Percentiles rank a stretch among this genome's conserved stretches.
Conservation (phyloP, 2,797 vertebrate genomes). For the Siniperca undulata region DNA sequence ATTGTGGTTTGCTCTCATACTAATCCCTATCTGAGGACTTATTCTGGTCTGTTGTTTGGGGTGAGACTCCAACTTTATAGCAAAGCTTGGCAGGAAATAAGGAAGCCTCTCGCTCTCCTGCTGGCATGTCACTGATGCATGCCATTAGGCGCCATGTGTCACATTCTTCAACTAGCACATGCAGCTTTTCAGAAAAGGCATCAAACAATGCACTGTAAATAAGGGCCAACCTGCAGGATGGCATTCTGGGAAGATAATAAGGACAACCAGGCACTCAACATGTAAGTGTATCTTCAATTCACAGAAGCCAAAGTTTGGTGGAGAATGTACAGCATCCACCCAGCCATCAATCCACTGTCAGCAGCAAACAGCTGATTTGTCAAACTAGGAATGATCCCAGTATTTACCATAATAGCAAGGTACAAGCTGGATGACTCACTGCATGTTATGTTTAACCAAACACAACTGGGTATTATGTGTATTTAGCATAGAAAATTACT, state of each 20-base stretch:
- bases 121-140: constrained; percentile 65
- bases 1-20: constrained; percentile 50
- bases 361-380: constrained; percentile 48
- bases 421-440: constrained; percentile 26
- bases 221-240: constrained; percentile 59
- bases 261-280: constrained; percentile 40
- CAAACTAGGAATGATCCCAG: constrained; percentile 31
- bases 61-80: constrained; percentile 64
- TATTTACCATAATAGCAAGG: constrained; percentile 38
- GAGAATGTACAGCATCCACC: constrained; percentile 18
- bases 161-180: constrained; percentile 61
- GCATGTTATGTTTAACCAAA: constrained; percentile 33
- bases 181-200: constrained; percentile 43
- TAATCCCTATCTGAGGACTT: constrained; percentile 77
- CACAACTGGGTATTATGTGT: constrained; percentile 33
- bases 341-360: constrained; percentile 22
- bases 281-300: constrained; percentile 38
- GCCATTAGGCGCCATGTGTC: constrained; percentile 70
- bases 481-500: constrained; percentile 23
- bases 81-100: constrained; percentile 62
- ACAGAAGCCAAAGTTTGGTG: constrained; percentile 45
- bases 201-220: constrained; percentile 56
- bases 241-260: constrained; percentile 59
- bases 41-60: constrained; percentile 69
- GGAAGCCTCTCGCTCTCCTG: constrained; percentile 58